Conservation (phyloP, 92 coral and sea anemone genomes). For the Porites cylindrica region DNA sequence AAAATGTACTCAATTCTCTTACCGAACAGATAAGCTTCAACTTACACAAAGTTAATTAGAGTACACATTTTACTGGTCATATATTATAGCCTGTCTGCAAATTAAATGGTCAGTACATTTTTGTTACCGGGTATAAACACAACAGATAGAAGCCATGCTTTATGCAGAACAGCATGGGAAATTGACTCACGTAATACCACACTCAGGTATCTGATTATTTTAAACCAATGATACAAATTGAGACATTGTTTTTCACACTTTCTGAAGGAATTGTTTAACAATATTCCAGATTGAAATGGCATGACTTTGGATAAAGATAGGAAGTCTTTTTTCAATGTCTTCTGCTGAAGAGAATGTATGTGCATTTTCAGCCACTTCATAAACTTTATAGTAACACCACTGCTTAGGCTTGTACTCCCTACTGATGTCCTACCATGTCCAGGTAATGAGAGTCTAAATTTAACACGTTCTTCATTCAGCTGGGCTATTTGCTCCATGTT, state of each 20-base stretch:
- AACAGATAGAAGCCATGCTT: constrained; percentile 19
- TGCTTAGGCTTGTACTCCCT: constrained; percentile 65
- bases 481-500: constrained; percentile 36
- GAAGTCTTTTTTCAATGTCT: constrained; percentile 50
- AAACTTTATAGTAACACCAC: constrained; percentile 57
- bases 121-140: constrained; percentile 19
- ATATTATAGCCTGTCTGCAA: constrained; percentile 16
- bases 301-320: constrained; percentile 56
- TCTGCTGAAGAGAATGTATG: constrained; percentile 22
- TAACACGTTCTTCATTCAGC: constrained; percentile 44
- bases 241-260: constrained; percentile 31
- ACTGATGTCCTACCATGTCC: constrained; percentile 69
- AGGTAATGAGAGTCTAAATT: constrained; percentile 65
- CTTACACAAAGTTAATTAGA: constrained; percentile 14
- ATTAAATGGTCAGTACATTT: constrained; percentile 25
- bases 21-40: constrained; percentile 11
- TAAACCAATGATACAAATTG: constrained; percentile 20
- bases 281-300: constrained; percentile 52
- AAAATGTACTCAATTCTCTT: constrained; percentile 26
- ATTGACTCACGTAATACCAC: neutral
- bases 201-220: constrained; percentile 22
- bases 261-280: constrained; percentile 43
- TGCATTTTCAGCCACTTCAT: constrained; percentile 57
- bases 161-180: constrained; percentile 24
- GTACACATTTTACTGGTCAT: neutral